A percentile compares a stretch with the other conserved stretches of the same genome.
Evolutionary conservation across 2,113 vertebrate species (phyloP).

Genomic region (Cepphus grylle): DNA sequence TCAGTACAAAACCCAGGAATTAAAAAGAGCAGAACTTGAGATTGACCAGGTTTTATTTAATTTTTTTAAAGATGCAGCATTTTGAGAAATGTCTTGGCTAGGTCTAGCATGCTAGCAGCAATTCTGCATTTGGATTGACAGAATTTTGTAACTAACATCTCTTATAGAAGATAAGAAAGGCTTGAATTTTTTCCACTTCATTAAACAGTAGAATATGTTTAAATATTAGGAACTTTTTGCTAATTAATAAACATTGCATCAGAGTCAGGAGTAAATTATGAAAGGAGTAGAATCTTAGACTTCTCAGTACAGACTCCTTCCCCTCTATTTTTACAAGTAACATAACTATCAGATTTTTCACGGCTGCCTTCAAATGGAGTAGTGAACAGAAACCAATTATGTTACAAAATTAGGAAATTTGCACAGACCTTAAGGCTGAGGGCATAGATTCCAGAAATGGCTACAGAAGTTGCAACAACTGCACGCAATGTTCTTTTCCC

Average conservation of each 20-base stretch:
- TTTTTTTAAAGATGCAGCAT: neutral
- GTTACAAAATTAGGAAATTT: slow-evolving; percentile 12
- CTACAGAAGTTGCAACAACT: neutral
- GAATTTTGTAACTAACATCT: neutral
- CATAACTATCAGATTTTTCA: neutral
- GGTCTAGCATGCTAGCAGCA: neutral
- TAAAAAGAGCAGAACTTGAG: neutral
- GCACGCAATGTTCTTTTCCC: neutral
- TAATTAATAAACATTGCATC: neutral
- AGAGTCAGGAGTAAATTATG: neutral
- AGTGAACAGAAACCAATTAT: neutral
- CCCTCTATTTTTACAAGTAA: neutral
- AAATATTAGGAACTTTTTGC: neutral
- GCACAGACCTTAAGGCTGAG: neutral
- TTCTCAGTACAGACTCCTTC: neutral
- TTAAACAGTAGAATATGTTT: neutral
- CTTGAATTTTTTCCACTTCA: neutral
- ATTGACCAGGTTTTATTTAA: neutral
- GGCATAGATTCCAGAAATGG: neutral
- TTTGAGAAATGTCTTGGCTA: neutral
- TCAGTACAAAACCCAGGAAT: neutral
- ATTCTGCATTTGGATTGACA: neutral
- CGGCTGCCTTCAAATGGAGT: neutral
- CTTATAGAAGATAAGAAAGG: neutral
- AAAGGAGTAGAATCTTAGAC: neutral